Base-by-base conservation (phyloP, 2,888 invertebrate genomes). In the Furcula furcula region DNA sequence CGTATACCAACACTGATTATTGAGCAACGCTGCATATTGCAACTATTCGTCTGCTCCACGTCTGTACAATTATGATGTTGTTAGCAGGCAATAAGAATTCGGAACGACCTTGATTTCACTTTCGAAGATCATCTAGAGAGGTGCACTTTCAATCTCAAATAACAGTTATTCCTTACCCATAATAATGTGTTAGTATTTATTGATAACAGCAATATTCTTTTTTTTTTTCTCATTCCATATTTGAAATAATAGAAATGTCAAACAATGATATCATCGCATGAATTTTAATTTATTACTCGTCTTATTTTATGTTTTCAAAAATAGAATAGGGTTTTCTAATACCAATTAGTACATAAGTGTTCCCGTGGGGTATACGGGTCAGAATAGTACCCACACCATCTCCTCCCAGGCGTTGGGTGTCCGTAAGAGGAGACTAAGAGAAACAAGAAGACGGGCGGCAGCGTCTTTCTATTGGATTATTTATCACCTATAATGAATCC, bases 91-190 rank as follows among this genome's bases (percentile, higher is more conserved):
- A 37, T 48, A 43, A 52, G 52, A 37, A 40, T 34, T 35, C 40
- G 43, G 7, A 29, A 16, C 44, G 53, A 60, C 61, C 61, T 61
- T 65, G 69, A 52, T 58, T 80, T 81, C 76, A 75, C 84, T 85
- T 85, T 85, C 82, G 61, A 76, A 58, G 62, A 52, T 63, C 61
- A 56, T 55, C 37, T 41, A 33, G 37, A 50, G 60, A 71, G 72
- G 65, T 75, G 64, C 57, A 67, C 69, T 69, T n/a, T n/a, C 61
- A 40, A 18, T 9, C 7, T 13, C 14, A 26, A 14, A 26, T n/a
- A 26, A 26, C 26, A 9, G 26, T 26, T 26, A 26, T 14, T 14
- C 14, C 14, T 14, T 26, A 33, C 32, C 25, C 32, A 37, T 44
- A 58, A 50, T 51, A 35, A 28, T 26, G 39, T 29, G 22, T 41